phyloP scores from a whole-genome alignment of 2,113 vertebrate species.

The Mormyrus lacerda region DNA sequence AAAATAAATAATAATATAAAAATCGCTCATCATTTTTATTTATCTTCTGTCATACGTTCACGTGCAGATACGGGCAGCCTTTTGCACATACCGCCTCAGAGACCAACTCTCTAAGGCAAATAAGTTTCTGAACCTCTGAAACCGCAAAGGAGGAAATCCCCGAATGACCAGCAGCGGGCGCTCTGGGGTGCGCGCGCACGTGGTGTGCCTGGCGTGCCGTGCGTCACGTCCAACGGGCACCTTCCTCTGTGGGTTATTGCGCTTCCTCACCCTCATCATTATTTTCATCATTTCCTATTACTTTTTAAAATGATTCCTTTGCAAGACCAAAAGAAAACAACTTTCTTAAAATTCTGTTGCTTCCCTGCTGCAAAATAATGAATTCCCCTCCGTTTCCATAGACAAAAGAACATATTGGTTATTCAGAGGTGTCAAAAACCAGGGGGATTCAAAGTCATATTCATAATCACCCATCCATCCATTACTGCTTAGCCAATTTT shows the following conservation, averaged over 20 bases:
- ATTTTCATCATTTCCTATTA: background rate
- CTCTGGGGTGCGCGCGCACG: background rate
- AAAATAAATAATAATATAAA: background rate
- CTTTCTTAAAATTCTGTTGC: background rate
- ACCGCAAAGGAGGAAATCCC: background rate
- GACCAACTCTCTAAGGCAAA: background rate
- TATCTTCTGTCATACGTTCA: background rate
- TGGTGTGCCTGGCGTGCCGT: background rate
- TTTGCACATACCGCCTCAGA: background rate
- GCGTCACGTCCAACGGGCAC: background rate
- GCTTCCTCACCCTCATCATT: background rate
- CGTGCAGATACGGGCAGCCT: background rate
- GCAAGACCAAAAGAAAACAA: background rate
- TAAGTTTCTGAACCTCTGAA: too few relatives aligned
- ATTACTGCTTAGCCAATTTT: background rate
- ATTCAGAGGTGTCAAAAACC: background rate
- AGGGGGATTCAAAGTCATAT: background rate
- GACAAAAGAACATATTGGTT: background rate
- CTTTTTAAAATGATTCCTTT: background rate
- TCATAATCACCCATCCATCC: background rate
- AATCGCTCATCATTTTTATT: background rate
- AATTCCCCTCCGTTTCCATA: background rate
- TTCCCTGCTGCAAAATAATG: background rate
- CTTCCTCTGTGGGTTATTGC: background rate
- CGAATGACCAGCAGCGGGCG: background rate